Base-by-base conservation (phyloP, 1,140 invertebrate genomes). In the Pantala flavescens region DNA sequence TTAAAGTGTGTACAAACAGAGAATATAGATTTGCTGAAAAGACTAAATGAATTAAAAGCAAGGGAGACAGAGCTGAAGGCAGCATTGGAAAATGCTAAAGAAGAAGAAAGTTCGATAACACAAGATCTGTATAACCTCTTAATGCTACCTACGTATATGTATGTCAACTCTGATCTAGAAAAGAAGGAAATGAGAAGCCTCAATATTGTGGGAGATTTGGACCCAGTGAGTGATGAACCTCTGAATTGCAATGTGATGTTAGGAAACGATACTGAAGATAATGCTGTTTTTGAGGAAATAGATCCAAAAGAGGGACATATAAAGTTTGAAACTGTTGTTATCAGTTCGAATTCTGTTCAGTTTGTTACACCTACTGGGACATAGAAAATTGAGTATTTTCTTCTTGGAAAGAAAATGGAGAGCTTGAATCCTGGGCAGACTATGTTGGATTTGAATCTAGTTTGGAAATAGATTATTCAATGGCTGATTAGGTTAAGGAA, bases 101-200 rank as follows among this genome's bases (percentile, higher is more conserved):
- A 82, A 70, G 75, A 78, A 21, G 81, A 82, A 74, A 79, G 76
- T 74, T 77, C 78, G 24, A 77, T 82, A 71, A 80, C 82, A 76
- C 75, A 76, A 12, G 77, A 78, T 36, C 77, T 81, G 23, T 79
- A 77, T 43, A 77, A 80, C 71, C 76, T 82, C 21, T 82, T 79
- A 80, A 78, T 81, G 72, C 79, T 82, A 9, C 81, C 82, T 21
- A 82, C 81, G 75, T 80, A 77, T 76, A 82, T 81, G 76, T 77
- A 81, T 76, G 79, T 81, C 24, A 70, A 10, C 63, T 71, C 73
- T 23, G 73, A 70, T 7, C 21, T 74, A 70, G 73, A 24, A 7
- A 74, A 74, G 55, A 71, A 71, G 36, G 73, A 74, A 16, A 19
- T 21, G n/a, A 63, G 49, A 21, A 63, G 49, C n/a, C 3, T 63